Conservation (phyloP, 2,113 vertebrate species). For the Neodontobutis hainanensis region DNA sequence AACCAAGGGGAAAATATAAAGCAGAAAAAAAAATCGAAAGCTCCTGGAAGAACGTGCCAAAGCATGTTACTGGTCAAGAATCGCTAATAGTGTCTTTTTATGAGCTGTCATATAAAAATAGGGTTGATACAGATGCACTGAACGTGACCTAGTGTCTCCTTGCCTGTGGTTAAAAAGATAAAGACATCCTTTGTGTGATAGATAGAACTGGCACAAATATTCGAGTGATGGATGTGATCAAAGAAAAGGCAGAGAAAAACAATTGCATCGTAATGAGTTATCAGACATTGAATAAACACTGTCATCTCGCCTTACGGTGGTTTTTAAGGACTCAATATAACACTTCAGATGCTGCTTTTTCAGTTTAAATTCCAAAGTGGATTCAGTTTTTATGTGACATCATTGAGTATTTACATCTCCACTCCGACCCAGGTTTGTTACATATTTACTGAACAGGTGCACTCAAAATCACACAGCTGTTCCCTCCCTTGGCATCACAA, state of each 20-base stretch:
- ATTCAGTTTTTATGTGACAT: background rate
- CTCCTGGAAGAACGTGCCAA: conserved; percentile 6
- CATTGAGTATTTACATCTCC: conserved; percentile 24
- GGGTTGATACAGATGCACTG: conserved; percentile 16
- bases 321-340: conserved; percentile 4
- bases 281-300: background rate
- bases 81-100: conserved; percentile 9
- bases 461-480: conserved; percentile 6
- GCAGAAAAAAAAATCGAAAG: conserved; percentile 3
- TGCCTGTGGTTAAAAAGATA: conserved; percentile 28
- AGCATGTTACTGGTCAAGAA: background rate
- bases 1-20: conserved; percentile 15
- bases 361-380: background rate
- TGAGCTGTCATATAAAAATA: conserved; percentile 28
- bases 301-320: background rate
- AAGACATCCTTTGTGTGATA: conserved; percentile 25
- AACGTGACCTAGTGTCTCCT: conserved; percentile 33
- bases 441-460: conserved; percentile 12
- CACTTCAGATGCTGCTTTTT: background rate
- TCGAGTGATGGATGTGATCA: conserved; percentile 28
- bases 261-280: conserved; percentile 10
- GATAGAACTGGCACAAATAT: conserved; percentile 29
- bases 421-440: conserved; percentile 14
- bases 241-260: conserved; percentile 33
- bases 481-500: background rate